Evolutionary conservation across 2,113 vertebrate genomes (phyloP), one percentile per base, ranked within the genome.

Genomic region (Pao palembangensis): DNA sequence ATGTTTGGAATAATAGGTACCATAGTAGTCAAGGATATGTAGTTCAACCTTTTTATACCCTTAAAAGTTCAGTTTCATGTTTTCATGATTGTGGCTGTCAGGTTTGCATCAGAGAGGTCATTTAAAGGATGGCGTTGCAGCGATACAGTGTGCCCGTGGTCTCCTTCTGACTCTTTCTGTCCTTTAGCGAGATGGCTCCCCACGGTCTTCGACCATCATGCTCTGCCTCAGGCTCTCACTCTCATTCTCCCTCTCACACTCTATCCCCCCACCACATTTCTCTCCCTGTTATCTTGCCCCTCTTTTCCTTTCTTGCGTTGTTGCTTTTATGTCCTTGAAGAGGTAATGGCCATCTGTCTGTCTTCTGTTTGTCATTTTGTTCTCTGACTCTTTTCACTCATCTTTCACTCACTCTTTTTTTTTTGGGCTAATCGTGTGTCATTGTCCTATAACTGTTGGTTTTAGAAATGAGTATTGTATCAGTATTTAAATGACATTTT

Each of bases 181-280:
- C 79, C 79, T 85, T 79, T 74, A 80, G 81, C 69, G 66, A 64
- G 69, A 84, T 78, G 72, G 67, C 73, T 82, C 86, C 82, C 82
- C 31, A 64, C 51, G 65, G 82, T 83, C 72, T 76, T 56, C 58
- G 75, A 83, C 77, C 82, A 82, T 81, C 75, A 75, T 67, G 70
- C 68, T 70, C 64, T 61, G 87, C 87, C 84, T 71, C 59, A 0
- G 84, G 85, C 77, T 42, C 52, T 78, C 72, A 75, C 59, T 67
- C 77, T 86, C 84, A 81, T 83, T 74, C 47, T 68, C 68, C 55
- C 69, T 74, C 56, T 51, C 58, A 71, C 74, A 56, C 73, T 70
- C 58, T 78, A 66, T 67, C 51, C 47, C 61, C 52, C 61, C 69
- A 69, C 64, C 73, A 49, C 66, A 71, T 70, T 58, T 44, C 42